Conservation (phyloP, 1,140 invertebrate genomes). For the roundworm (Caenorhabditis elegans) region DNA sequence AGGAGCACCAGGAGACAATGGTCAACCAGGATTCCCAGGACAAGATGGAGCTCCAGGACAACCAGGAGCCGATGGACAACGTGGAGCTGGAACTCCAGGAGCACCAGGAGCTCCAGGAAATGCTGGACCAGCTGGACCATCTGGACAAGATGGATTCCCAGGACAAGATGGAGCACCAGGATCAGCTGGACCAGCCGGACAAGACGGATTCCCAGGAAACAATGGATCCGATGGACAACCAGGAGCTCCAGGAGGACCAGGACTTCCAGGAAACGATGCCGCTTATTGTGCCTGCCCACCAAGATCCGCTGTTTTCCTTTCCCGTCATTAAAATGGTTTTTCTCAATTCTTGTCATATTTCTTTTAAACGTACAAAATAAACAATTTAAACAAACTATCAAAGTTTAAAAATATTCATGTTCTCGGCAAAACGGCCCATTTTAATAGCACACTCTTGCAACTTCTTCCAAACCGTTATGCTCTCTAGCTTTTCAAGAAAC, state of each 20-base stretch:
- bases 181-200: neutral
- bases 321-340: neutral
- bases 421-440: too few relatives aligned
- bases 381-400: too few relatives aligned
- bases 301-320: constrained; percentile 5
- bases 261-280: constrained; percentile 30
- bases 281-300: constrained; percentile 18
- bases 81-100: neutral
- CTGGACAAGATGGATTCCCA: neutral
- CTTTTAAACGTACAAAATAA: too few relatives aligned
- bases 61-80: neutral
- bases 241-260: constrained; percentile 19
- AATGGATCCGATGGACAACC: constrained; percentile 36
- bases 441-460: too few relatives aligned
- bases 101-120: constrained; percentile 29
- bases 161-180: constrained; percentile 1
- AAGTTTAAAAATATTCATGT: too few relatives aligned
- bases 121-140: constrained; percentile 38
- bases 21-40: neutral
- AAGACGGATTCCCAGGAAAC: constrained; percentile 22
- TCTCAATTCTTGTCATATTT: too few relatives aligned
- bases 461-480: too few relatives aligned
- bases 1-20: constrained; percentile 24
- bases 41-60: neutral
- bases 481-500: too few relatives aligned